A percentile compares a stretch with the other conserved stretches of the same genome.
Conservation (phyloP, 1,140 invertebrate genomes). For the Hirudo medicinalis region DNA sequence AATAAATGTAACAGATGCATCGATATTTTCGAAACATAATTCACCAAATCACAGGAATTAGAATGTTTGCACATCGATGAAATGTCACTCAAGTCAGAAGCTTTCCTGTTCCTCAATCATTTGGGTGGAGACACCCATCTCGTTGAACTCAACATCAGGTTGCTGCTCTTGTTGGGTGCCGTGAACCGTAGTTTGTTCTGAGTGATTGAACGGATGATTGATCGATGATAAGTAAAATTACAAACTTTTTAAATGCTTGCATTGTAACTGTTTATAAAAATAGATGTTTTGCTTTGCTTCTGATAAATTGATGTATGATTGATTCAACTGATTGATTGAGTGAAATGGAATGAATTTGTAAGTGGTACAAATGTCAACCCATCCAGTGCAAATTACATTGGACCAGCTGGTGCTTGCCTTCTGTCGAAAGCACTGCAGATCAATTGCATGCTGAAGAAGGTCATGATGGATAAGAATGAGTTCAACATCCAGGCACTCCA, state of each 20-base stretch:
- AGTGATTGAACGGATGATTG: too few relatives aligned
- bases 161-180: too few relatives aligned
- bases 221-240: too few relatives aligned
- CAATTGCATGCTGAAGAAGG: neutral
- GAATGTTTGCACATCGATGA: constrained; percentile 3
- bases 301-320: too few relatives aligned
- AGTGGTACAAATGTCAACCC: neutral
- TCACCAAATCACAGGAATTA: neutral
- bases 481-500: constrained; percentile 6
- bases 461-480: constrained; percentile 1
- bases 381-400: neutral
- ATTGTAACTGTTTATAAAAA: too few relatives aligned
- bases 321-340: neutral
- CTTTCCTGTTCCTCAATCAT: constrained; percentile 5
- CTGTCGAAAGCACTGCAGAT: neutral
- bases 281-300: too few relatives aligned
- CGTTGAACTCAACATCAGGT: neutral
- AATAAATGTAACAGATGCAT: too few relatives aligned
- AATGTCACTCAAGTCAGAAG: neutral
- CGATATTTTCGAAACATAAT: too few relatives aligned
- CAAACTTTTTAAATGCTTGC: too few relatives aligned
- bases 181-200: too few relatives aligned
- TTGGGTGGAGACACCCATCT: neutral
- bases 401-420: neutral
- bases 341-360: neutral